Evolutionary conservation across 2,113 vertebrate genomes (phyloP).

Genomic region (Lethenteron camtschaticum): DNA sequence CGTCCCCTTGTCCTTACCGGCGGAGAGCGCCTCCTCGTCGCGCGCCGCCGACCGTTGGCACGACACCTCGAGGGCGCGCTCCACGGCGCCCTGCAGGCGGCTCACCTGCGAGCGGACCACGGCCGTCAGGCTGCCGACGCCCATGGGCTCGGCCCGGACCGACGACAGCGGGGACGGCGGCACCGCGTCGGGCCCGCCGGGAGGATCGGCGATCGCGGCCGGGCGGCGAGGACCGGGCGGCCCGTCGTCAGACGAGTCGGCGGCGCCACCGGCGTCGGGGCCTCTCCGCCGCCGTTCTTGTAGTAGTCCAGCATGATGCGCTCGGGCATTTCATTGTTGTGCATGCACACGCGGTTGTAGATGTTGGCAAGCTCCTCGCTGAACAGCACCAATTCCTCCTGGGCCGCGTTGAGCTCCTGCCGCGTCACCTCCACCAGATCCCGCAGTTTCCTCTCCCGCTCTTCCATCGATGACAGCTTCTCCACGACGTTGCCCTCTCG

Average conservation of each 20-base stretch:
- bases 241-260: too few species aligned
- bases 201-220: conserved; percentile 21
- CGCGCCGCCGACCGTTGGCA: conserved; percentile 28
- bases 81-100: conserved; percentile 31
- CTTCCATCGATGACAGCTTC: conserved; percentile 32
- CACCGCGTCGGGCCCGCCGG: conserved; percentile 23
- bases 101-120: conserved; percentile 44
- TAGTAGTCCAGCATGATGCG: conserved; percentile 44
- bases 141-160: conserved; percentile 27
- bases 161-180: conserved; percentile 22
- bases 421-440: conserved; percentile 31
- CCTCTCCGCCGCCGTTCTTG: conserved; percentile 16
- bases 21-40: conserved; percentile 19
- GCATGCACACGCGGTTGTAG: conserved; percentile 45
- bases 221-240: conserved; percentile 13
- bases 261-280: too few species aligned
- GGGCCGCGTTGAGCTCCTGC: conserved; percentile 30
- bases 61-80: conserved; percentile 31
- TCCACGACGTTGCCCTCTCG: conserved; percentile 17
- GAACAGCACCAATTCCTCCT: conserved; percentile 43
- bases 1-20: conserved; percentile 32
- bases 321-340: conserved; percentile 41
- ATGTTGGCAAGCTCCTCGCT: conserved; percentile 46
- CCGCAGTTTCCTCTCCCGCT: conserved; percentile 36
- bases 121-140: conserved; percentile 30